Evolutionary conservation across 1,140 invertebrate species (phyloP).

Genomic region (Harpegnathos saltator): DNA sequence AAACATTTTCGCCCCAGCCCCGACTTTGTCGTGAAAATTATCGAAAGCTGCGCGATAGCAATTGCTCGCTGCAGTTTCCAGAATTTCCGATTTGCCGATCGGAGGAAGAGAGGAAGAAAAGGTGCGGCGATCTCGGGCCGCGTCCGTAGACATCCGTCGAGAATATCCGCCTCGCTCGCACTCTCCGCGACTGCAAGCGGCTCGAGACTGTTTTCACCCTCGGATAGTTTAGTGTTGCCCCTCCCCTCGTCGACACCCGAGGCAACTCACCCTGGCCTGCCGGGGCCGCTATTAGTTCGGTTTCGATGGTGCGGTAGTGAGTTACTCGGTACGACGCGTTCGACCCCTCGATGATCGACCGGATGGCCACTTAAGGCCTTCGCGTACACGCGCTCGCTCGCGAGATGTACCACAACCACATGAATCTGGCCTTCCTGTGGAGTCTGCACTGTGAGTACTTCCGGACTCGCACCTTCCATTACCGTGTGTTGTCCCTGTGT

Average conservation of each 20-base stretch:
- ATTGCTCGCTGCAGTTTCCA: too few relatives aligned
- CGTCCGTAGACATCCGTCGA: too few relatives aligned
- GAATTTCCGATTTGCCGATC: too few relatives aligned
- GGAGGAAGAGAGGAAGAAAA: too few relatives aligned
- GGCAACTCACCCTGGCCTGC: slow-evolving; percentile 66
- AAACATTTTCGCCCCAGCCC: too few relatives aligned
- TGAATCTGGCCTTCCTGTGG: slow-evolving; percentile 81
- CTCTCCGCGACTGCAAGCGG: neutral
- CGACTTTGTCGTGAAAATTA: too few relatives aligned
- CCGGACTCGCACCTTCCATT: neutral
- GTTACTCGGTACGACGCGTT: slow-evolving; percentile 81
- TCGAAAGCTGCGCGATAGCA: too few relatives aligned
- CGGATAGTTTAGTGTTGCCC: slow-evolving; percentile 63
- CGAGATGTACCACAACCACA: slow-evolving; percentile 81
- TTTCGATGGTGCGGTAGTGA: slow-evolving; percentile 82
- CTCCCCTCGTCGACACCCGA: slow-evolving; percentile 60
- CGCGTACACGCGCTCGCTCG: slow-evolving; percentile 34
- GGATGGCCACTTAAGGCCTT: slow-evolving; percentile 58
- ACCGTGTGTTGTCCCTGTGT: neutral
- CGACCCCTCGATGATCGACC: slow-evolving; percentile 69
- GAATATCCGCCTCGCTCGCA: too few relatives aligned
- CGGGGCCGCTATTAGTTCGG: slow-evolving; percentile 78
- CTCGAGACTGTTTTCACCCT: slow-evolving; percentile 64
- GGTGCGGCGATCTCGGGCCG: too few relatives aligned
- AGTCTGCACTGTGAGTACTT: slow-evolving; percentile 78